Evolutionary conservation across 2,113 vertebrate species (phyloP).

Genomic region (Peucedramus taeniatus): DNA sequence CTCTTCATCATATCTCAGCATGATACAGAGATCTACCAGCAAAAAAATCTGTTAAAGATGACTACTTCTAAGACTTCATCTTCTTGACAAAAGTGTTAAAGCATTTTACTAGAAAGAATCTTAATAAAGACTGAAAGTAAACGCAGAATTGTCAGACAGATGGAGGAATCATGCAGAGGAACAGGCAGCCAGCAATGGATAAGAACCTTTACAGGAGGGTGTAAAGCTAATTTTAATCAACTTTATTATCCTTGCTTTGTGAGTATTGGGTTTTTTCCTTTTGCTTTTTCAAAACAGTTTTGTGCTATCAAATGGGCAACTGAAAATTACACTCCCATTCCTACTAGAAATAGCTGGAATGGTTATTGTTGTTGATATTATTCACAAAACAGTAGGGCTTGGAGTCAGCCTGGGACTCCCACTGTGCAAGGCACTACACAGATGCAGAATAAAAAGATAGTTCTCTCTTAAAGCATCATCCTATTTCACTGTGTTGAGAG

Average conservation of each 20-base stretch:
- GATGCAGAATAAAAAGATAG: neutral
- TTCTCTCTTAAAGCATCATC: neutral
- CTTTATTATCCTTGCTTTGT: neutral
- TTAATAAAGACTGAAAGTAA: slow-evolving; percentile 17
- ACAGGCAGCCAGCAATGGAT: neutral
- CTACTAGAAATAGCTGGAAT: neutral
- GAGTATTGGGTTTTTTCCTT: neutral
- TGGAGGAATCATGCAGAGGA: neutral
- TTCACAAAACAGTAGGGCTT: slow-evolving; percentile 19
- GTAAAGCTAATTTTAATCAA: neutral
- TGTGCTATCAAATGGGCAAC: neutral
- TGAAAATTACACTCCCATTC: neutral
- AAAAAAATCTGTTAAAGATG: neutral
- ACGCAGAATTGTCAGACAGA: neutral
- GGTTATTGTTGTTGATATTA: slow-evolving; percentile 42
- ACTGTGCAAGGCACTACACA: neutral
- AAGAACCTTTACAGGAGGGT: neutral
- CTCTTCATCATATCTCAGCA: neutral
- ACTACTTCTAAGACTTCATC: neutral
- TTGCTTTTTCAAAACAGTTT: neutral
- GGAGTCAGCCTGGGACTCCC: neutral
- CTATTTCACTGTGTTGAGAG: neutral
- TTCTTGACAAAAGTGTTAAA: neutral
- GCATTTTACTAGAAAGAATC: neutral
- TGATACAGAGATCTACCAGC: neutral